Evolutionary conservation across 2,888 invertebrate species (phyloP).

Genomic region (Hydriomena furcata): DNA sequence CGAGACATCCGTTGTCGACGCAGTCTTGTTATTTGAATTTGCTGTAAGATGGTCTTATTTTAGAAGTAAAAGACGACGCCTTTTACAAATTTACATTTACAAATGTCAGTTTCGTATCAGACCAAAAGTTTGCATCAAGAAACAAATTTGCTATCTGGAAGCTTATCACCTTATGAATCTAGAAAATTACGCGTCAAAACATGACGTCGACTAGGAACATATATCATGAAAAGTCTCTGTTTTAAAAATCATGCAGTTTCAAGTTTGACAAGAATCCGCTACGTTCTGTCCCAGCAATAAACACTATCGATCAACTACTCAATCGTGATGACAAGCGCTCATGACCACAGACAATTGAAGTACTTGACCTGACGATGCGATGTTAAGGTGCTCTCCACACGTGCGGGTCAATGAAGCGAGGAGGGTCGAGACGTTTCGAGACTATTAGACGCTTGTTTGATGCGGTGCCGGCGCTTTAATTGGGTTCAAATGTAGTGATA

Average conservation of each 20-base stretch:
- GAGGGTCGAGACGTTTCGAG: conserved; percentile 50
- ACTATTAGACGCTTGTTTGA: conserved; percentile 41
- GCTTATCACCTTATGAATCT: too few relatives aligned
- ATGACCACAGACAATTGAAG: conserved; percentile 60
- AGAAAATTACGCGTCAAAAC: too few relatives aligned
- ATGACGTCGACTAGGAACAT: too few relatives aligned
- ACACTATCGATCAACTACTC: conserved; percentile 24
- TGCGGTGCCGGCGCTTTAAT: conserved; percentile 30
- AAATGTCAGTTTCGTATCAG: background rate
- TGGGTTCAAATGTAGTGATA: conserved; percentile 28
- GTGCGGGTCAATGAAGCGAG: conserved; percentile 52
- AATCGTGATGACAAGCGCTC: conserved; percentile 26
- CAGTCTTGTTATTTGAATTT: conserved; percentile 21
- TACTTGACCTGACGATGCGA: conserved; percentile 61
- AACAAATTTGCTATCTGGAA: too few relatives aligned
- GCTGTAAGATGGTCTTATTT: conserved; percentile 11
- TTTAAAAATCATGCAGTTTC: background rate
- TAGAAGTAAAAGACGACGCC: background rate
- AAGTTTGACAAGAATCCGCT: background rate
- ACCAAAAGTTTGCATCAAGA: background rate
- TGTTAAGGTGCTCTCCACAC: conserved; percentile 46
- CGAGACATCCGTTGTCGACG: conserved; percentile 32
- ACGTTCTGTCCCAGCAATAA: background rate
- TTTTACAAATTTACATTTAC: background rate
- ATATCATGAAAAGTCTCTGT: too few relatives aligned